phyloP scores from a whole-genome alignment of 2,113 vertebrate genomes.

The Strigops habroptila region DNA sequence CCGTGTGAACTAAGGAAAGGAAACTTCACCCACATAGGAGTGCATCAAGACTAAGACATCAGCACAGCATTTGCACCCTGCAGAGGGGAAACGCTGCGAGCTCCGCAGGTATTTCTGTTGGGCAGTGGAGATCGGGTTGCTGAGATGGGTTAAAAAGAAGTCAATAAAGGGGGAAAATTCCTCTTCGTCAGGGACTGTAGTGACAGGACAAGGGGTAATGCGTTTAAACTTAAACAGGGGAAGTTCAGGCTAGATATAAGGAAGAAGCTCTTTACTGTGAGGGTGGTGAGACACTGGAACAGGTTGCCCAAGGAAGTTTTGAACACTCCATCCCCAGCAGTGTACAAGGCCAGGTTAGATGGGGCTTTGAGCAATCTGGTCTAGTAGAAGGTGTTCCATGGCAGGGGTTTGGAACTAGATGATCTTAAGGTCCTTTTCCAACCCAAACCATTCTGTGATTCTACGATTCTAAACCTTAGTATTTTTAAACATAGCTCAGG shows the following conservation, averaged over 20 bases:
- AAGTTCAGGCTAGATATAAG: not conserved
- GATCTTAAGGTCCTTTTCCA: not conserved
- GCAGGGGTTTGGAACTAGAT: not conserved
- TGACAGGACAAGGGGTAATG: not conserved
- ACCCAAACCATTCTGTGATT: not conserved
- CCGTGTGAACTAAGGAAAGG: not conserved
- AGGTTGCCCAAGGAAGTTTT: not conserved
- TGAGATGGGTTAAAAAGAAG: not conserved
- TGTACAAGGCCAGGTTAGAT: not conserved
- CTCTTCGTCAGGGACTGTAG: not conserved
- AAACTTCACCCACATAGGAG: fast-evolving
- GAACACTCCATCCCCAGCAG: not conserved
- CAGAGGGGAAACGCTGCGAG: fast-evolving
- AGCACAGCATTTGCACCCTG: not conserved
- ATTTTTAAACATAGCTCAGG: not conserved
- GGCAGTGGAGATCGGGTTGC: not conserved
- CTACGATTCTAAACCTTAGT: not conserved
- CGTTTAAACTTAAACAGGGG: not conserved
- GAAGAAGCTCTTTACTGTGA: not conserved
- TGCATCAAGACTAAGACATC: not conserved
- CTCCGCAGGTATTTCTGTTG: not conserved
- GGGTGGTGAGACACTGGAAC: not conserved
- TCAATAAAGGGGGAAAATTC: fast-evolving
- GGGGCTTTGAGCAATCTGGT: not conserved
- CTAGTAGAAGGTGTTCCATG: not conserved